Percentiles rank a stretch among this genome's conserved stretches.
Evolutionary conservation across 2,888 invertebrate species (phyloP).

Genomic region (Charanyca ferruginea): DNA sequence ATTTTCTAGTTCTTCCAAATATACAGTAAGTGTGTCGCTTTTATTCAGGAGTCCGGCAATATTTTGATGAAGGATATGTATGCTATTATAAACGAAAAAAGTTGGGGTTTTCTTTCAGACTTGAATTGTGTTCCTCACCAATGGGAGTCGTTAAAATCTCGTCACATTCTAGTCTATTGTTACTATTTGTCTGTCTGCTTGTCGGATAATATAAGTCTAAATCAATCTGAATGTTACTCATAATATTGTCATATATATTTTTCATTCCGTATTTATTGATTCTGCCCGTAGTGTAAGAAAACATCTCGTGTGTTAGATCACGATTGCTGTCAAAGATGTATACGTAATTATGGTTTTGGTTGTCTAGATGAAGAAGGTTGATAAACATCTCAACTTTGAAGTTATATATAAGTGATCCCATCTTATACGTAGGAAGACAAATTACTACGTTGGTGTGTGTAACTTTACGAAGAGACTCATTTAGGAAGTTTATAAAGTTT

Average conservation of each 20-base stretch:
- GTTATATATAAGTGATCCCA: slow-evolving; percentile 11
- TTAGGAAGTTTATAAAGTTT: background rate
- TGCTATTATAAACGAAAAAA: background rate
- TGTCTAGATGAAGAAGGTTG: background rate
- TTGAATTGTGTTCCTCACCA: too few relatives aligned
- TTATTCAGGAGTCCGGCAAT: too few relatives aligned
- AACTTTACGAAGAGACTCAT: background rate
- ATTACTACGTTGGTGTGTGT: slow-evolving; percentile 1
- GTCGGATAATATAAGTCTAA: background rate
- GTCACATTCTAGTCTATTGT: background rate
- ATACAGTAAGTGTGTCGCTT: too few relatives aligned
- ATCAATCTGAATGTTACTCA: slow-evolving; percentile 2
- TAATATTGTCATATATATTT: too few relatives aligned
- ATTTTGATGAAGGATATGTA: too few relatives aligned
- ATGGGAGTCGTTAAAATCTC: background rate
- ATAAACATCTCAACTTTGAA: slow-evolving; percentile 6
- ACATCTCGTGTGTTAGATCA: background rate
- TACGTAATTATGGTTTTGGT: slow-evolving; percentile 2
- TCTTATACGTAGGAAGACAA: too few relatives aligned
- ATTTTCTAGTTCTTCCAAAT: too few relatives aligned
- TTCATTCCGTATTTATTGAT: slow-evolving; percentile 2
- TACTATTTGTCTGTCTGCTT: too few relatives aligned
- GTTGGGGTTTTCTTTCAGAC: too few relatives aligned
- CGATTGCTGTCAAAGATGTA: background rate
- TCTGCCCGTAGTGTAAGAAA: slow-evolving; percentile 1